phyloP scores from a whole-genome alignment of 2,113 vertebrate genomes.

The Rana temporaria region DNA sequence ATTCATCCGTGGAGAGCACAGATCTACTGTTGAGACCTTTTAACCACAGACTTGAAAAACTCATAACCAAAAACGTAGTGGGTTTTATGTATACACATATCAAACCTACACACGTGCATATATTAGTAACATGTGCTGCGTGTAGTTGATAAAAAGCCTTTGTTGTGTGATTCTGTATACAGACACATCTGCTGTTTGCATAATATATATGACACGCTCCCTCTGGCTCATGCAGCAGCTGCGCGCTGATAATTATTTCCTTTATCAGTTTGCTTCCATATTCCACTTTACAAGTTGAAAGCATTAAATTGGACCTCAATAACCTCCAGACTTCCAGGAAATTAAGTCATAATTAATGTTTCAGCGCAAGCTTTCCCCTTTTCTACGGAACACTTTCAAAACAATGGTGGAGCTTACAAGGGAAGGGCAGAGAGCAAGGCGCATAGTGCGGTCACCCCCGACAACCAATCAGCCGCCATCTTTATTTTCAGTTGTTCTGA shows the following conservation, averaged over 20 bases:
- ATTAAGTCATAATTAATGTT: conserved; percentile 9
- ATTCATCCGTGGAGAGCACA: too few relatives aligned
- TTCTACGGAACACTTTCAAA: background rate
- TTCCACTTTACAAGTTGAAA: conserved; percentile 64
- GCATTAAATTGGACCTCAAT: conserved; percentile 63
- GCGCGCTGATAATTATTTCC: conserved; percentile 73
- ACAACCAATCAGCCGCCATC: too few relatives aligned
- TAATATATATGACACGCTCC: conserved; percentile 69
- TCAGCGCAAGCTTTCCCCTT: background rate
- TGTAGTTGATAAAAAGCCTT: background rate
- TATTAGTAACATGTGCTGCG: conserved; percentile 1
- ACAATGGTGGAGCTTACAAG: background rate
- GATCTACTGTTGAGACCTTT: too few relatives aligned
- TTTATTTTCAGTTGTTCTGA: too few relatives aligned
- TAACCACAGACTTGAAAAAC: too few relatives aligned
- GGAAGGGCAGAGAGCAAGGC: too few relatives aligned
- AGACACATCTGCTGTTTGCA: conserved; percentile 69
- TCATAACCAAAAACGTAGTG: background rate
- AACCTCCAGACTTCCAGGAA: conserved; percentile 42
- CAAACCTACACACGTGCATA: background rate
- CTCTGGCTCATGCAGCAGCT: conserved; percentile 68
- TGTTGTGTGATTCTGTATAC: conserved; percentile 17
- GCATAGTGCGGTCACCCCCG: too few relatives aligned
- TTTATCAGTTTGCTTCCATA: conserved; percentile 64
- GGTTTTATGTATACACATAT: background rate